phyloP scores from a whole-genome alignment of 2,888 invertebrate genomes.

The Hydroisotoma schaefferi region DNA sequence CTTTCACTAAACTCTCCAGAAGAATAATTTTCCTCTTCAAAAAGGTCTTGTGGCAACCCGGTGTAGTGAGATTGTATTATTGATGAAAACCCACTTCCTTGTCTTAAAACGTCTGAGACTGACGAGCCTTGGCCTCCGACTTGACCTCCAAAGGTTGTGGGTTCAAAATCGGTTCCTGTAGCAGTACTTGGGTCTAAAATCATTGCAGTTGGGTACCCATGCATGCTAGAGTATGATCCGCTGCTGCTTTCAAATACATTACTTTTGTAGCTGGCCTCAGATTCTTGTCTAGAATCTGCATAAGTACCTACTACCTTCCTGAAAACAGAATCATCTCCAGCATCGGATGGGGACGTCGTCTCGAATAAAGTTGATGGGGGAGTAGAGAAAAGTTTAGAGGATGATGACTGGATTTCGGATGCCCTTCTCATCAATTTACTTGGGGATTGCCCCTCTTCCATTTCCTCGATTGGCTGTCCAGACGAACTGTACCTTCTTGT shows the following conservation, averaged over 20 bases:
- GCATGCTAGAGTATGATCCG: neutral
- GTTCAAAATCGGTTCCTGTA: too few relatives aligned
- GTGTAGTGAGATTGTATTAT: too few relatives aligned
- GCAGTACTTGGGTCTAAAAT: too few relatives aligned
- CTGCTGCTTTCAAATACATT: too few relatives aligned
- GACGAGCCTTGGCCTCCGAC: too few relatives aligned
- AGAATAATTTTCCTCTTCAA: conserved; percentile 31
- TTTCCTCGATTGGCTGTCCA: conserved; percentile 20
- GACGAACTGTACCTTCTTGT: conserved; percentile 34
- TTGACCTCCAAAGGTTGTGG: too few relatives aligned
- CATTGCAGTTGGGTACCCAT: too few relatives aligned
- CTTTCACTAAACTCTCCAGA: conserved; percentile 42
- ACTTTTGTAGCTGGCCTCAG: too few relatives aligned
- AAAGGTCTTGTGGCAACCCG: conserved; percentile 21
- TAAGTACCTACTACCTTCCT: neutral
- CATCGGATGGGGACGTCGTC: conserved; percentile 5
- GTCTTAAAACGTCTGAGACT: too few relatives aligned
- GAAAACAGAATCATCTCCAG: conserved; percentile 1
- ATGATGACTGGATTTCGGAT: conserved; percentile 8
- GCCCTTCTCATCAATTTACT: conserved; percentile 13
- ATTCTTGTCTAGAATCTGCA: neutral
- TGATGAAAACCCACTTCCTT: too few relatives aligned
- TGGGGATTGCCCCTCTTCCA: conserved; percentile 7
- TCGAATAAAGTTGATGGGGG: neutral
- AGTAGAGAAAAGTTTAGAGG: conserved; percentile 8